Evolutionary conservation across 2,797 vertebrate genomes (phyloP).

Genomic region (Luscinia megarhynchos): DNA sequence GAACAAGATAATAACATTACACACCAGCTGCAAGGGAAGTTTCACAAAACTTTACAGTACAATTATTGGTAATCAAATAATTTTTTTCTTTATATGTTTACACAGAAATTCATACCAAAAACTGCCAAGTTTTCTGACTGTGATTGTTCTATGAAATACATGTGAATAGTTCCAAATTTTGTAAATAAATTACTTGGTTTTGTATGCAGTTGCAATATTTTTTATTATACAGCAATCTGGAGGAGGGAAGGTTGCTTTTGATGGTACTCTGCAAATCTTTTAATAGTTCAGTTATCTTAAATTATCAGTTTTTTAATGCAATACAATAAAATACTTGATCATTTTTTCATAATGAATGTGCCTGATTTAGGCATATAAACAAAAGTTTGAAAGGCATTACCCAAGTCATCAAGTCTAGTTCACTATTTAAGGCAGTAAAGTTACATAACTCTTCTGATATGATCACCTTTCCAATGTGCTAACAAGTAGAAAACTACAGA

Average conservation of each 20-base stretch:
- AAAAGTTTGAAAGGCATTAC: neutral
- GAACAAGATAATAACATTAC: neutral
- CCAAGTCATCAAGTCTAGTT: neutral
- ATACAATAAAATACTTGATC: neutral
- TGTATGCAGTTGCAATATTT: neutral
- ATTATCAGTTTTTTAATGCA: neutral
- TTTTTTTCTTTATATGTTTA: constrained; percentile 36
- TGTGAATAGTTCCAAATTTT: constrained; percentile 19
- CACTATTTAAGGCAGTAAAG: neutral
- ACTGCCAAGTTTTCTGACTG: neutral
- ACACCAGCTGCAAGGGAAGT: constrained; percentile 17
- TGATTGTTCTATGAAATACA: neutral
- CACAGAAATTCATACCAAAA: constrained; percentile 18
- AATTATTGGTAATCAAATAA: constrained; percentile 35
- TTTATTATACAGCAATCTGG: neutral
- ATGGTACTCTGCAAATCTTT: neutral
- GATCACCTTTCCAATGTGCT: neutral
- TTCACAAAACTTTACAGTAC: neutral
- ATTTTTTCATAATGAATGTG: neutral
- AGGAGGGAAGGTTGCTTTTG: neutral
- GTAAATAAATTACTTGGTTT: constrained; percentile 49
- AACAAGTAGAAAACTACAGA: neutral
- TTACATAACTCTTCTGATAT: neutral
- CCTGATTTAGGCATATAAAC: neutral
- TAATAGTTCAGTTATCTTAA: neutral